Conservation (phyloP, 2,113 vertebrate genomes). For the Drymodes brunneopygia region DNA sequence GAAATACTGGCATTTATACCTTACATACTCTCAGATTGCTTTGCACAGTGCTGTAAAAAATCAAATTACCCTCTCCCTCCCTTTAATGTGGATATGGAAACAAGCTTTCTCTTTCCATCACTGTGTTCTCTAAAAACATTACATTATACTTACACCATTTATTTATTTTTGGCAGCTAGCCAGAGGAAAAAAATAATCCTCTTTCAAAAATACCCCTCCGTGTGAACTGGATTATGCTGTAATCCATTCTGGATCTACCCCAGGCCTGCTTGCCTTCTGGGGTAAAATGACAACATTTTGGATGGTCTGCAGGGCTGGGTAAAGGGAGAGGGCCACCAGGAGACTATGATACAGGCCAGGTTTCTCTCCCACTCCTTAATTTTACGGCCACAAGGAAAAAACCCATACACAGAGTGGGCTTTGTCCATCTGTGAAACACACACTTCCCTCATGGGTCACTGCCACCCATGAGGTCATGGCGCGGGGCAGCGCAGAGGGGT, state of each 20-base stretch:
- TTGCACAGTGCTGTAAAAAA: neutral
- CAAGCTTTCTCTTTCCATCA: slow-evolving; percentile 21
- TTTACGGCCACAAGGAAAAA: slow-evolving; percentile 60
- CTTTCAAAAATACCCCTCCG: slow-evolving; percentile 27
- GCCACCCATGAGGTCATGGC: neutral
- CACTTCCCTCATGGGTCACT: neutral
- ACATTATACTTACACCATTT: slow-evolving; percentile 63
- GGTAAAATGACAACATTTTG: slow-evolving; percentile 39
- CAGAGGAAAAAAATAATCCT: neutral
- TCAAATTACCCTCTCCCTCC: neutral
- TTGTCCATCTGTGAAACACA: slow-evolving; percentile 57
- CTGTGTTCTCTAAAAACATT: slow-evolving; percentile 57
- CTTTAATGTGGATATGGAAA: slow-evolving; percentile 25
- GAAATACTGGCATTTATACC: neutral
- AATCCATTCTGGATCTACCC: slow-evolving; percentile 29
- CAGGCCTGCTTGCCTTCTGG: slow-evolving; percentile 36
- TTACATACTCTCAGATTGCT: neutral
- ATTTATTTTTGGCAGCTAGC: slow-evolving; percentile 36
- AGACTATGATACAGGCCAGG: slow-evolving; percentile 38
- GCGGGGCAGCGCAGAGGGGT: fast-evolving
- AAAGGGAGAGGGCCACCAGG: slow-evolving; percentile 8
- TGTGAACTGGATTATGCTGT: slow-evolving; percentile 51
- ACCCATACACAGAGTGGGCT: slow-evolving; percentile 49
- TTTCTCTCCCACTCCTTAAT: slow-evolving; percentile 33
- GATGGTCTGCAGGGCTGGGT: neutral